phyloP scores from a whole-genome alignment of 1,140 invertebrate species.

The Augochlora pura region DNA sequence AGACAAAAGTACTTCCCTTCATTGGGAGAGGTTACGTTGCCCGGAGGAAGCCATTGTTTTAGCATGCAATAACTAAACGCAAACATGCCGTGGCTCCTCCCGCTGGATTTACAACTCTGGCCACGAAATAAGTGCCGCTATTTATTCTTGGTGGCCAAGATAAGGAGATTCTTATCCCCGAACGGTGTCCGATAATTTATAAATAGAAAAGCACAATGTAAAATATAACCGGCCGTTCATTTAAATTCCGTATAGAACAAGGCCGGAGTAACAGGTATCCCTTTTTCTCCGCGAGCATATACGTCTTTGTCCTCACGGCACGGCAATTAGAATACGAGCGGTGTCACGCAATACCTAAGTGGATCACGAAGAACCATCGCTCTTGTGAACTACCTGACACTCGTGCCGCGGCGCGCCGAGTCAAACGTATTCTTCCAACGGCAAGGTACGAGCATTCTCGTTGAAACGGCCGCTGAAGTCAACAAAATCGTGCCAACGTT shows the following conservation, averaged over 20 bases:
- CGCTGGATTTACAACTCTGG: slow-evolving; percentile 9
- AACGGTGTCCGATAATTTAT: slow-evolving; percentile 15
- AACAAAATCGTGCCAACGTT: too few relatives aligned
- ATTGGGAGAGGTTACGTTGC: background rate
- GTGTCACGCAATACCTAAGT: slow-evolving; percentile 48
- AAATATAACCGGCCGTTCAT: slow-evolving; percentile 45
- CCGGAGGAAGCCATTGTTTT: background rate
- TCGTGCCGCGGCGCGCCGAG: background rate
- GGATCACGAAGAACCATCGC: slow-evolving; percentile 49
- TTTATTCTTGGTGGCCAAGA: background rate
- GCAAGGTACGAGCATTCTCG: too few relatives aligned
- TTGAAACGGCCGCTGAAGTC: too few relatives aligned
- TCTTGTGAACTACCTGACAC: slow-evolving; percentile 28
- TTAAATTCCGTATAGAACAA: slow-evolving; percentile 5
- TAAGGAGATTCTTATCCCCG: slow-evolving; percentile 20
- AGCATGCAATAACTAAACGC: background rate
- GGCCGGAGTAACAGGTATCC: slow-evolving; percentile 43
- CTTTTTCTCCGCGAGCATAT: slow-evolving; percentile 39
- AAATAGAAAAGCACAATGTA: slow-evolving; percentile 25
- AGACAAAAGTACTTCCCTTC: background rate
- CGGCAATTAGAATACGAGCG: slow-evolving; percentile 51
- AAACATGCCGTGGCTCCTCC: background rate
- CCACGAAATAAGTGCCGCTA: slow-evolving; percentile 15
- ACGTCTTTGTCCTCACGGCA: slow-evolving; percentile 45
- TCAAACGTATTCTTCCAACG: background rate